phyloP scores from a whole-genome alignment of 1,140 invertebrate species.

The Plectrocnemia conspersa region DNA sequence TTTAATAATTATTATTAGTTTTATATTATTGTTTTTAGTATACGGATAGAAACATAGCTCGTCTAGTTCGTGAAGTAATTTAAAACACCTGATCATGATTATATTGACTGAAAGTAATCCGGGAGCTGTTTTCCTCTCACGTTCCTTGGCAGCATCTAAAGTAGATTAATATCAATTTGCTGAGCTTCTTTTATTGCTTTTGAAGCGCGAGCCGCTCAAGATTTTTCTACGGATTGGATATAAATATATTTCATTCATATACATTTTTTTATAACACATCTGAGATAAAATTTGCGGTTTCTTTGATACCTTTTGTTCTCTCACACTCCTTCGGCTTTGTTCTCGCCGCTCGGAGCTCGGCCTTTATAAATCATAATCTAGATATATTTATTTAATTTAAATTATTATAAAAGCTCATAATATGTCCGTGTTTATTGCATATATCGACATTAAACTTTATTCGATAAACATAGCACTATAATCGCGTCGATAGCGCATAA shows the following conservation, averaged over 20 bases:
- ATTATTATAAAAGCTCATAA: no score
- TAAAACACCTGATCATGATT: background rate
- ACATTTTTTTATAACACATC: constrained; percentile 11
- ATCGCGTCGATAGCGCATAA: no score
- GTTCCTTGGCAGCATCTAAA: constrained; percentile 24
- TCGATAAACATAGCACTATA: no score
- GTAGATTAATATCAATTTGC: constrained; percentile 26
- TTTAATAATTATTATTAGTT: no score
- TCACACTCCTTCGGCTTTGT: constrained; percentile 13
- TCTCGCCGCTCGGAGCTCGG: constrained; percentile 19
- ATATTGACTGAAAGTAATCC: constrained; percentile 19
- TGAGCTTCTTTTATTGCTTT: constrained; percentile 21
- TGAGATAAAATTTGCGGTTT: constrained; percentile 17
- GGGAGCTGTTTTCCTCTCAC: constrained; percentile 22
- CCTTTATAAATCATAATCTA: no score
- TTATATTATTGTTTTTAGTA: no score
- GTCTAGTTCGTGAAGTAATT: background rate
- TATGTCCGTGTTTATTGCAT: no score
- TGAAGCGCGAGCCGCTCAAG: constrained; percentile 1
- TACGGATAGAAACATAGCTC: no score
- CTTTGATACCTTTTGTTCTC: constrained; percentile 13
- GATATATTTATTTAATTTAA: no score
- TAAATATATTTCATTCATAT: no score
- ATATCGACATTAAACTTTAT: no score
- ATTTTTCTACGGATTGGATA: no score